phyloP scores from a whole-genome alignment of 2,888 invertebrate species.

The Vandiemenella viatica region DNA sequence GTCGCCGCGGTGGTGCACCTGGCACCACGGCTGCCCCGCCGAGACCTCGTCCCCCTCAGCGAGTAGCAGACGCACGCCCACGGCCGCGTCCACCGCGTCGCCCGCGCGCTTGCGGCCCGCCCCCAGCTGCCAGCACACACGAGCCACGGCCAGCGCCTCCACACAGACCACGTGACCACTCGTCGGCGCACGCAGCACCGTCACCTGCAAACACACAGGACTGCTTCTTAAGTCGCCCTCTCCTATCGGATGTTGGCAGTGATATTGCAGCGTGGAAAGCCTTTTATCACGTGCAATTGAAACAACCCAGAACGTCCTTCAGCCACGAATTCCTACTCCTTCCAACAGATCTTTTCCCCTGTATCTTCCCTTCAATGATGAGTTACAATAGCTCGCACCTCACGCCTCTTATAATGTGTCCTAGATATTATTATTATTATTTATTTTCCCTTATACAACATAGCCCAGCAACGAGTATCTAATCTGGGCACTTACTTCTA shows the following conservation, averaged over 20 bases:
- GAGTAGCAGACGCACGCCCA: not conserved
- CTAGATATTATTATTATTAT: no score
- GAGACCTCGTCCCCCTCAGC: not conserved
- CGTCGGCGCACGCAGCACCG: not conserved
- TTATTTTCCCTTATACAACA: no score
- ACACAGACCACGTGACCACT: not conserved
- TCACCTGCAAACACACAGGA: not conserved
- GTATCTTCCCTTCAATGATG: not conserved
- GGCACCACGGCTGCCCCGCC: not conserved
- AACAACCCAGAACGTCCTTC: not conserved
- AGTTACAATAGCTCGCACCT: not conserved
- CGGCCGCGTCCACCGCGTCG: not conserved
- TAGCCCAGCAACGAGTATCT: no score
- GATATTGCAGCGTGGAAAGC: no score
- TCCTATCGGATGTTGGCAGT: no score
- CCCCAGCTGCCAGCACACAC: not conserved
- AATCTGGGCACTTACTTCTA: no score
- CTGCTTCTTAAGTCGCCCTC: no score
- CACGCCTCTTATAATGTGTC: no score
- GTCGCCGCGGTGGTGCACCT: not conserved
- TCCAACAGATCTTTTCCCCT: not conserved
- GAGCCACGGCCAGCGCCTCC: not conserved
- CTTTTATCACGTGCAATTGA: no score
- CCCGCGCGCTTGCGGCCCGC: not conserved
- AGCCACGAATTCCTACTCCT: not conserved